These are phyloP conservation scores for Sinocyclocheilus maitianheensis DNA, from an alignment of 2,113 vertebrate species.

Conservation along the genomic window DNA sequence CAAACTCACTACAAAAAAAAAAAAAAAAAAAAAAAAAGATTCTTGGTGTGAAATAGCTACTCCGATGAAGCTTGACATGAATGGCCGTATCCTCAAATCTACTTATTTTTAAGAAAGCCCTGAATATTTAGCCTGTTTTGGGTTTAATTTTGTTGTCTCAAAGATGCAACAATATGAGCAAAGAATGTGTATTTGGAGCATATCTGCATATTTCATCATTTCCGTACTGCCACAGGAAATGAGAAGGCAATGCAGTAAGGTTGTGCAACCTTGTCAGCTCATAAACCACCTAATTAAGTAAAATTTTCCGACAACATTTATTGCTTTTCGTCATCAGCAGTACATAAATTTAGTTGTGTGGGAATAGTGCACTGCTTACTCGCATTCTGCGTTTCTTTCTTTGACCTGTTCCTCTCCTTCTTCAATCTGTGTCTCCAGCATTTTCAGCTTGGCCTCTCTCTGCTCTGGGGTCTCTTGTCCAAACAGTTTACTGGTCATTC, in stretches of 20 bases:
- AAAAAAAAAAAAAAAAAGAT: slow-evolving; percentile 23
- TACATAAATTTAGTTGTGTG: not conserved
- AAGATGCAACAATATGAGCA: not conserved
- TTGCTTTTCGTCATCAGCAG: not conserved
- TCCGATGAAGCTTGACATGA: not conserved
- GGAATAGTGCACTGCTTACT: slow-evolving; percentile 74
- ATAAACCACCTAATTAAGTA: not conserved
- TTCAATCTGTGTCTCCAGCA: slow-evolving; percentile 89
- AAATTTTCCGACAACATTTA: not conserved
- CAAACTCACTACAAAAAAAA: slow-evolving; percentile 82
- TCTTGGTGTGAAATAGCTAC: not conserved
- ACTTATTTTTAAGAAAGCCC: not conserved
- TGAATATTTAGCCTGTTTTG: not conserved
- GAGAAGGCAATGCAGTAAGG: not conserved
- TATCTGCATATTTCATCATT: not conserved
- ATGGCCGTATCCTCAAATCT: not conserved
- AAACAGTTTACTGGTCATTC: slow-evolving; percentile 95
- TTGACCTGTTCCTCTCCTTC: slow-evolving; percentile 88
- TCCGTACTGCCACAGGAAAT: not conserved
- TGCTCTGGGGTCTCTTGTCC: slow-evolving; percentile 94
- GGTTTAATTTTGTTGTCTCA: not conserved
- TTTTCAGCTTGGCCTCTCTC: slow-evolving; percentile 87
- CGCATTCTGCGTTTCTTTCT: slow-evolving; percentile 85
- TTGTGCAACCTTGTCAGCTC: not conserved
- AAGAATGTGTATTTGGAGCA: not conserved